Evolutionary conservation across 2,888 invertebrate species (phyloP).

Genomic region (Drosophila kuntzei): DNA sequence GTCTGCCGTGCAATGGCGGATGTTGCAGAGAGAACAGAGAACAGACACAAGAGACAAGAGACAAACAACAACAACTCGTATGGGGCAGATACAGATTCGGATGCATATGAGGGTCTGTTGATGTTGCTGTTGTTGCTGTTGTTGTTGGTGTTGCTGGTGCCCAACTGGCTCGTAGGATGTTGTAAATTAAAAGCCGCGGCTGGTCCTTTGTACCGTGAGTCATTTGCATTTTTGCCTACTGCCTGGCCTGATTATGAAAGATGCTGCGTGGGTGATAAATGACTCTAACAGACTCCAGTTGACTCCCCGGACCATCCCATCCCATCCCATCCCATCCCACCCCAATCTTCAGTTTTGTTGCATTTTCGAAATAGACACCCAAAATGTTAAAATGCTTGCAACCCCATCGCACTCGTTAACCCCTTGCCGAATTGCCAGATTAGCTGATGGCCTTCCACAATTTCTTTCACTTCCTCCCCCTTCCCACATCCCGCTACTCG

Average conservation of each 20-base stretch:
- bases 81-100: slow-evolving; percentile 42
- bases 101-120: slow-evolving; percentile 35
- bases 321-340: slow-evolving; percentile 1
- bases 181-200: slow-evolving; percentile 83
- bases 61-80: slow-evolving; percentile 15
- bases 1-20: slow-evolving; percentile 48
- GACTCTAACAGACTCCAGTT: slow-evolving; percentile 74
- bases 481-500: background rate
- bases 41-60: slow-evolving; percentile 1
- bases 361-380: slow-evolving; percentile 55
- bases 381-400: slow-evolving; percentile 58
- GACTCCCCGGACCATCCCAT: slow-evolving; percentile 13
- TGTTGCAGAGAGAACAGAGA: slow-evolving; percentile 22
- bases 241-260: slow-evolving; percentile 84
- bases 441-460: slow-evolving; percentile 69
- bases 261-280: slow-evolving; percentile 85
- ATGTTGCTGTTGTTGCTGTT: slow-evolving; percentile 8
- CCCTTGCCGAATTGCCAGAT: slow-evolving; percentile 79
- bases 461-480: slow-evolving; percentile 49
- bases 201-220: slow-evolving; percentile 79
- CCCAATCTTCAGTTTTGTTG: slow-evolving; percentile 66
- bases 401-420: slow-evolving; percentile 77
- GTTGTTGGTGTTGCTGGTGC: slow-evolving; percentile 37
- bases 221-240: slow-evolving; percentile 82
- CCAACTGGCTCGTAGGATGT: slow-evolving; percentile 73